Conservation (phyloP, 2,888 invertebrate species). For the Sympetrum striolatum region DNA sequence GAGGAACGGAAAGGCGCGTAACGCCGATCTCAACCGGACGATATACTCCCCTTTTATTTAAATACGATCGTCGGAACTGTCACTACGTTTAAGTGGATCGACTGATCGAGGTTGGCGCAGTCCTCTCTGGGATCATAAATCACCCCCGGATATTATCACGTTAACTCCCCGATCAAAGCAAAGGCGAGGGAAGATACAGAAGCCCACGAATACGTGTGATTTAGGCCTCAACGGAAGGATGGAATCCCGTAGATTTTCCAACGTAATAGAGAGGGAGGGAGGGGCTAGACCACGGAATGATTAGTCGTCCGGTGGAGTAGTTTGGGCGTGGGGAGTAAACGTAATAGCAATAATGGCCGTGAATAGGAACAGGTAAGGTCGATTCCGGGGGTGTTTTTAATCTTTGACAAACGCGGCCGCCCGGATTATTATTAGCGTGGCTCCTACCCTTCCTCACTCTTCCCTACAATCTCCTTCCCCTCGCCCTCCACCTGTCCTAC, state of each 20-base stretch:
- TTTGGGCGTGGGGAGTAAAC: not conserved
- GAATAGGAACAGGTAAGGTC: constrained; percentile 19
- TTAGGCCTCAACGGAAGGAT: not conserved
- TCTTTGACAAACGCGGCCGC: constrained; percentile 28
- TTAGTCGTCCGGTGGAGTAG: not conserved
- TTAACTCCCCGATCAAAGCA: not conserved
- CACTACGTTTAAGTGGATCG: not conserved
- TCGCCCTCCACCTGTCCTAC: not conserved
- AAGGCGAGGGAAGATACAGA: not conserved
- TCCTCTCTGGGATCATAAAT: not conserved
- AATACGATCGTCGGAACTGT: not conserved
- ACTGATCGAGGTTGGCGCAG: not conserved
- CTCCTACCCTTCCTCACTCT: not conserved
- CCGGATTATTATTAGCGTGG: constrained; percentile 26
- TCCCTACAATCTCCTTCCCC: not conserved
- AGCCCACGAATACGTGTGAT: not conserved
- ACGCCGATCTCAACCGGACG: not conserved
- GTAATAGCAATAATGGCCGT: constrained; percentile 20
- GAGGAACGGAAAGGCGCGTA: not conserved
- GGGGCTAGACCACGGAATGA: not conserved
- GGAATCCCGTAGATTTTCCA: not conserved
- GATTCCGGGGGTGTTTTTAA: constrained; percentile 15
- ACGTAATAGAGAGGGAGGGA: not conserved
- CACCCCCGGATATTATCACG: constrained; percentile 1
- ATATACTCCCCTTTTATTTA: not conserved